Conservation (phyloP, 2,113 vertebrate genomes). For the Etheostoma cragini region DNA sequence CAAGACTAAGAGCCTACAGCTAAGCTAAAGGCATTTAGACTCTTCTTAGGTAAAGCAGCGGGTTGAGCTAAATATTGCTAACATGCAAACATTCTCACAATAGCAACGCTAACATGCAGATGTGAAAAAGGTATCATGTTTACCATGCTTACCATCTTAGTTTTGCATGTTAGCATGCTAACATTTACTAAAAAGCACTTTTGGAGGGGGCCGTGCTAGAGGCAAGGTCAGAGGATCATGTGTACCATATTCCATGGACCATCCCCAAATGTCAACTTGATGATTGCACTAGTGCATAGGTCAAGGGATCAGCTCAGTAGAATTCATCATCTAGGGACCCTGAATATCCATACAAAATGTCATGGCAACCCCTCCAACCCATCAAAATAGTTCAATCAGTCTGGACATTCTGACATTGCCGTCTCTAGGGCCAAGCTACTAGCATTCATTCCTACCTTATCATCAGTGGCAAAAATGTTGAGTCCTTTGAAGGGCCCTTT, state of each 20-base stretch:
- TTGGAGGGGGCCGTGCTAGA: not conserved
- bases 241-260: too few relatives aligned
- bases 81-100: not conserved
- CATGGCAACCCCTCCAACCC: not conserved
- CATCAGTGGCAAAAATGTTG: not conserved
- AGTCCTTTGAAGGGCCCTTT: not conserved
- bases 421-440: not conserved
- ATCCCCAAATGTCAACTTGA: not conserved
- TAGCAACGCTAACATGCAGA: too few relatives aligned
- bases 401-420: not conserved
- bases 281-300: not conserved
- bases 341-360: not conserved
- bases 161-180: not conserved
- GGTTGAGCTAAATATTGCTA: not conserved
- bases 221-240: not conserved
- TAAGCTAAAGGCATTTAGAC: not conserved
- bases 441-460: not conserved
- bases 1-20: not conserved
- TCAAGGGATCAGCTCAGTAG: not conserved
- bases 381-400: not conserved
- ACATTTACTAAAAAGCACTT: not conserved
- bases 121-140: not conserved
- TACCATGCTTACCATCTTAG: not conserved
- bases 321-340: not conserved
- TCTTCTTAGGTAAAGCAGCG: not conserved